Base-by-base conservation (phyloP, 2,888 invertebrate genomes). In the Orthosia cruda region DNA sequence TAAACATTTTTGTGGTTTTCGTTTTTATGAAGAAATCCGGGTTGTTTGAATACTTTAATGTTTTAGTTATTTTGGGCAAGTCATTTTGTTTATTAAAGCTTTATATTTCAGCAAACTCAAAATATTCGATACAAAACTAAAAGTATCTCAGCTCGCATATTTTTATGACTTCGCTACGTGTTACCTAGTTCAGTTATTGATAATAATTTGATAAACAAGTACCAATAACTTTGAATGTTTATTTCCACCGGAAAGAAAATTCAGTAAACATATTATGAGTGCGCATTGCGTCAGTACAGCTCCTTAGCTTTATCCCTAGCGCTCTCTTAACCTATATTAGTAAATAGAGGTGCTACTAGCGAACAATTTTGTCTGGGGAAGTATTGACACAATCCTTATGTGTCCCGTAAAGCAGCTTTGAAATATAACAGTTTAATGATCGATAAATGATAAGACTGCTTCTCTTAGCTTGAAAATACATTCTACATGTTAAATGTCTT, bases 1-100 rank as follows among this genome's bases (percentile, higher is more conserved):
- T 70, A 20, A 72, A 68, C 70, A 81, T 77, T 78, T 67, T 72
- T 55, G 74, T 47, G 81, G 72, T 70, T 65, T 26, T 32, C 11
- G 71, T 70, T 81, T 75, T 78, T 57, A 74, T 70, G 62, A 52
- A 52, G 57, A 61, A 69, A 69, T 59, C 12, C 20, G 23, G 23
- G 32, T 49, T 57, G 40, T 71, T 73, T 7, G 20, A 18, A 23
- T 55, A 55, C 18, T 67, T 54, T 52, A 12, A 49, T n/a, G 3
- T 15, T 40, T 18, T 5, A 11, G 11, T 40, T n/a, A 26, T 40
- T 67, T 61, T 13, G 1, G 54, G 16, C 45, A 23, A 23, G 1
- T 26, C 26, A 32, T 3, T 45, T 49, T 63, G n/a, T 59, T 32
- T 67, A 26, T 45, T 1, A 20, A 54, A 45, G 26, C 0, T 71